A percentile compares a stretch with the other conserved stretches of the same genome.
Conservation (phyloP, 2,797 vertebrate genomes). For the Acomys russatus region DNA sequence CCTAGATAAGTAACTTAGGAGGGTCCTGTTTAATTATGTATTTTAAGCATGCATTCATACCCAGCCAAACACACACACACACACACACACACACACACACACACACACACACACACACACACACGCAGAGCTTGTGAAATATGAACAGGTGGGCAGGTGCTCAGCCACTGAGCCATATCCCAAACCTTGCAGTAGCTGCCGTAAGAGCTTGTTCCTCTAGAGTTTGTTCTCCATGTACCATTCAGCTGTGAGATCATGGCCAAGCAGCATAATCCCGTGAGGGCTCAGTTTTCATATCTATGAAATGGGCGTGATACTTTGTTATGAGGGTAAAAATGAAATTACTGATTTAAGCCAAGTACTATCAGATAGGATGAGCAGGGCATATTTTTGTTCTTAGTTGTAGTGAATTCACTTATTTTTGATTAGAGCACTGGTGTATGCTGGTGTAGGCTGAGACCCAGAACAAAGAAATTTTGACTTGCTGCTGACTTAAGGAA, state of each 20-base stretch:
- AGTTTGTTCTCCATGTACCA: not conserved
- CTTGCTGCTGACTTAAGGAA: not conserved
- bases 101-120: too few relatives aligned
- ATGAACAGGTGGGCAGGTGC: not conserved
- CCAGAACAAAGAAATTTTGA: not conserved
- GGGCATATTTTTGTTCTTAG: not conserved
- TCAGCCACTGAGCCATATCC: not conserved
- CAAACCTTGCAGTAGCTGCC: not conserved
- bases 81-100: not conserved
- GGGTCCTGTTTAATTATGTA: conserved; percentile 4
- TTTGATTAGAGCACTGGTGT: not conserved
- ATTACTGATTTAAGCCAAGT: not conserved
- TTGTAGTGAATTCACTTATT: not conserved
- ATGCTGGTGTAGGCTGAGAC: not conserved
- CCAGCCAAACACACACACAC: not conserved
- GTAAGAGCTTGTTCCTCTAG: not conserved
- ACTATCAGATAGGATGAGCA: not conserved
- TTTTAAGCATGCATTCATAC: not conserved
- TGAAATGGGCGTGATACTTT: not conserved
- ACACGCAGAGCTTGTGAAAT: not conserved
- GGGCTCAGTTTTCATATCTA: not conserved
- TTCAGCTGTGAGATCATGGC: not conserved
- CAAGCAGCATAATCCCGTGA: not conserved
- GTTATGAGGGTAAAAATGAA: not conserved
- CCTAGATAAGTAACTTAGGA: conserved; percentile 46